Evolutionary conservation across 2,888 invertebrate species (phyloP), one percentile per base, ranked within the genome.

Genomic region (Drosophila neoperkinsi): DNA sequence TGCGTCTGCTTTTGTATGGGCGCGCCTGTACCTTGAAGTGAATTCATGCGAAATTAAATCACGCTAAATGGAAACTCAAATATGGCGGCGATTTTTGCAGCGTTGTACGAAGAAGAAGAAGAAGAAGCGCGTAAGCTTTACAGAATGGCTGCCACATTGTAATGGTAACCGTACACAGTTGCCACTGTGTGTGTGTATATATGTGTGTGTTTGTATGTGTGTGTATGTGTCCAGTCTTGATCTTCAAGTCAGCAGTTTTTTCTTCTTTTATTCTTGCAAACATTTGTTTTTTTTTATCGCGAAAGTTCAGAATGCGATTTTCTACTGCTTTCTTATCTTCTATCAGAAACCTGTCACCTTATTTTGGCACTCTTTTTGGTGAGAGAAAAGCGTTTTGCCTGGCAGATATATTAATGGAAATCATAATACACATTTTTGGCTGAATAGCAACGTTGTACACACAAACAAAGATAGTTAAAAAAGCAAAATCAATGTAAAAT

Each of bases 11-110:
- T 57, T 53, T 65, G 57, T 34, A 50, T 57, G 43, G 66, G 67
- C 62, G 56, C 55, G 79, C 68, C 52, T 53, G 72, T 58, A 49
- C 36, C 43, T 61, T 71, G 33, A 56, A 36, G 57, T 77, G 38
- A 66, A 64, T 65, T 65, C 52, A 71, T 71, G 63, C 77, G 60
- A 78, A 76, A 80, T 80, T 53, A 60, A 63, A 80, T 81, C 61
- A 67, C 77, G 63, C 71, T 71, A 36, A 71, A 79, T 59, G 71
- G 62, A 64, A 71, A 77, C 62, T 67, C 57, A 77, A 73, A 73
- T 55, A 82, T 73, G 77, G 77, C 66, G 73, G 80, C 70, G 76
- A 72, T 76, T 64, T 80, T 78, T 55, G 58, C 72, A 61, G 82
- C 82, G 75, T 61, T 65, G 59, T 63, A 41, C 46, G 69, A 52